Conservation (phyloP, 2,888 invertebrate species). For the Netelia melanura region DNA sequence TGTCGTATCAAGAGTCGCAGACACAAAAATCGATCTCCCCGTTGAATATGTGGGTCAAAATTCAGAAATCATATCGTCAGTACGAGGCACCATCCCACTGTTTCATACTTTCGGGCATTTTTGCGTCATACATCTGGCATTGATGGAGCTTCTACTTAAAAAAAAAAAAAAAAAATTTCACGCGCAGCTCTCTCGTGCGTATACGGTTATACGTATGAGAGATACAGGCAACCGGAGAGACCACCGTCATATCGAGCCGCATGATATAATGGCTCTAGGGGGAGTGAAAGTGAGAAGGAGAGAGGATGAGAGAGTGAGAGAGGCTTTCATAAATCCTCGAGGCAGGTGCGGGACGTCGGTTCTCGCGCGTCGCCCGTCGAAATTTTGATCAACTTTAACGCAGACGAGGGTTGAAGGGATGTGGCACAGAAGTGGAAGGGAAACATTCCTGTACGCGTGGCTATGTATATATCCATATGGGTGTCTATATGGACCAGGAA, state of each 20-base stretch:
- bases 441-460: not conserved
- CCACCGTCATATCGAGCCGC: not conserved
- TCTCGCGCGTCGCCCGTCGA: slow-evolving; percentile 43
- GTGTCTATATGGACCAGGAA: not conserved
- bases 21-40: not conserved
- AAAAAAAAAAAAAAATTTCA: not conserved
- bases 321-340: slow-evolving; percentile 44
- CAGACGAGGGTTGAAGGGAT: slow-evolving; percentile 14
- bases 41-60: slow-evolving; percentile 9
- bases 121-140: slow-evolving; percentile 6
- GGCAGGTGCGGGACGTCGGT: slow-evolving; percentile 45
- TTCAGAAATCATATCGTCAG: not conserved
- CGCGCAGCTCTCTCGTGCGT: no score
- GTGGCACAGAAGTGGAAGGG: not conserved
- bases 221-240: not conserved
- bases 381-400: slow-evolving; percentile 63
- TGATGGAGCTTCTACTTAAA: slow-evolving; percentile 4
- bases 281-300: not conserved
- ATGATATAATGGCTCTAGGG: slow-evolving; percentile 30
- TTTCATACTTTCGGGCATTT: slow-evolving; percentile 20
- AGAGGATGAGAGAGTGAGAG: not conserved
- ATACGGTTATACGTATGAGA: not conserved
- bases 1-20: not conserved
- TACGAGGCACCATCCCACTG: not conserved
- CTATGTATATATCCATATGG: not conserved